Evolutionary conservation across 2,113 vertebrate species (phyloP).

Genomic region (Calyptommatus sinebrachiatus): DNA sequence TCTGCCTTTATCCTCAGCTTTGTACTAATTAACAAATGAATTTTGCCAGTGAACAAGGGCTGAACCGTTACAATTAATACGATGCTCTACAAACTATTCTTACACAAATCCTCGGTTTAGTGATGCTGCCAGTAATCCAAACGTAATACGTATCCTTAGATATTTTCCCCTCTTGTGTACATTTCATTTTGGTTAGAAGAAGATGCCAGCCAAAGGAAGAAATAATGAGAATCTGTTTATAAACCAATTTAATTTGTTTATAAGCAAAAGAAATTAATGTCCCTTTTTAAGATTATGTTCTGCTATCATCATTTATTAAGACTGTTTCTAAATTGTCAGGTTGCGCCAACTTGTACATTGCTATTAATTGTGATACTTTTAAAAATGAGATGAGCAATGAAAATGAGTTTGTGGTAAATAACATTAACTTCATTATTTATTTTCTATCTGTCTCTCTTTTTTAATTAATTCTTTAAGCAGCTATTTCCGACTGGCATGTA

Average conservation of each 20-base stretch:
- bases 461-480: not conserved
- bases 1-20: not conserved
- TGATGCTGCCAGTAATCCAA: constrained; percentile 3
- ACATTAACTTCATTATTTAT: not conserved
- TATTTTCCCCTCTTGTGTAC: constrained; percentile 1
- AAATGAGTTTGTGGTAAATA: constrained; percentile 2
- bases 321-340: constrained; percentile 12
- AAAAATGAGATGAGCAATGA: constrained; percentile 1
- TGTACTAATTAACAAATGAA: not conserved
- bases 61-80: constrained; percentile 2
- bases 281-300: not conserved
- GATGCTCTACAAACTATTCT: not conserved
- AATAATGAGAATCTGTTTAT: constrained; percentile 12
- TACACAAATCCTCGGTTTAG: not conserved
- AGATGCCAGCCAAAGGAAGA: constrained; percentile 9
- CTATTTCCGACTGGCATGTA: not conserved
- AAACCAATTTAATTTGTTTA: constrained; percentile 9
- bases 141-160: not conserved
- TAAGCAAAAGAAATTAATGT: constrained; percentile 20
- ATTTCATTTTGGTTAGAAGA: constrained; percentile 13
- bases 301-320: constrained; percentile 1
- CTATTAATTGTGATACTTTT: constrained; percentile 9
- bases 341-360: not conserved
- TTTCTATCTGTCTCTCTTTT: not conserved
- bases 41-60: not conserved